These are phyloP conservation scores for Aethes cnicana DNA, from an alignment of 2,888 invertebrate genomes.

Conservation along the genomic window DNA sequence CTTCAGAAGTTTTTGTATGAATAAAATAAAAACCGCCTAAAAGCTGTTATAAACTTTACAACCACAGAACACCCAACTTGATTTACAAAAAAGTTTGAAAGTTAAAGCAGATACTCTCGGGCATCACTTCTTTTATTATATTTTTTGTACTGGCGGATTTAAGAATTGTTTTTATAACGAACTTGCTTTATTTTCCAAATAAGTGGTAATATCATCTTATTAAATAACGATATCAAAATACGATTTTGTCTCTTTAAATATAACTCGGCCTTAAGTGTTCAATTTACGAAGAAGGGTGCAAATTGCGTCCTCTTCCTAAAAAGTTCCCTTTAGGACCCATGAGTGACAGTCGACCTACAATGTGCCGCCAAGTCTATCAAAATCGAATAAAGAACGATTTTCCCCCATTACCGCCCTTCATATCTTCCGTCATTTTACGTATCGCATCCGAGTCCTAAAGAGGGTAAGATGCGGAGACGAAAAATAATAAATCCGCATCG, in stretches of 20 bases:
- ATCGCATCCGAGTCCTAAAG: slow-evolving; percentile 76
- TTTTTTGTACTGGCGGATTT: too few relatives aligned
- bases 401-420: slow-evolving; percentile 79
- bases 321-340: slow-evolving; percentile 48
- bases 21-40: slow-evolving; percentile 57
- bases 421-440: slow-evolving; percentile 80
- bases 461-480: slow-evolving; percentile 75
- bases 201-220: not conserved
- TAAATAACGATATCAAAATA: not conserved
- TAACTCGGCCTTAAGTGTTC: slow-evolving; percentile 4
- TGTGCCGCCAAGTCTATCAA: slow-evolving; percentile 78
- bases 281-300: slow-evolving; percentile 10
- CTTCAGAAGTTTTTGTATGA: slow-evolving; percentile 66
- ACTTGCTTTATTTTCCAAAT: too few relatives aligned
- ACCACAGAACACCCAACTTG: slow-evolving; percentile 54
- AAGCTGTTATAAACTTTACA: slow-evolving; percentile 58
- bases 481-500: slow-evolving; percentile 80
- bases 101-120: not conserved
- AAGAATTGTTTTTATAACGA: too few relatives aligned
- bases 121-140: not conserved
- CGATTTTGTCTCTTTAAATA: slow-evolving; percentile 13
- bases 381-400: slow-evolving; percentile 81
- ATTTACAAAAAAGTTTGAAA: slow-evolving; percentile 24
- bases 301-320: slow-evolving; percentile 27
- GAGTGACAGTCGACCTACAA: slow-evolving; percentile 69